phyloP scores from a whole-genome alignment of 2,113 vertebrate species.

The Phyllopteryx taeniolatus region DNA sequence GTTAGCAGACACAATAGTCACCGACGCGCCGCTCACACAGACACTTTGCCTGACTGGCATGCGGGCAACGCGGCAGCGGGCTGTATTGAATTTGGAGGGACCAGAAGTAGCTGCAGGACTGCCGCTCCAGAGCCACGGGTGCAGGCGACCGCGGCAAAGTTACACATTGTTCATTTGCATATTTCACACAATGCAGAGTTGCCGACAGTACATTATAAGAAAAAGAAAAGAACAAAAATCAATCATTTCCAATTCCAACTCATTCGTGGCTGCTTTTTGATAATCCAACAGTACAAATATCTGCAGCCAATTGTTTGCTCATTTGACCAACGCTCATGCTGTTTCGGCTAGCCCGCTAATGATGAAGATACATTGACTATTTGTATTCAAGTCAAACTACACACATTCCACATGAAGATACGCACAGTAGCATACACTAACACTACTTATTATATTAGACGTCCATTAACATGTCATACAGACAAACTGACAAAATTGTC shows the following conservation, averaged over 20 bases:
- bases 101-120: background rate
- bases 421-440: constrained; percentile 64
- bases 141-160: background rate
- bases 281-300: constrained; percentile 29
- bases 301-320: constrained; percentile 6
- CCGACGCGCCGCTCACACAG: background rate
- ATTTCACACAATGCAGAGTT: background rate
- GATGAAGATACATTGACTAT: constrained; percentile 52
- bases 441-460: constrained; percentile 67
- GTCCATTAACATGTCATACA: constrained; percentile 65
- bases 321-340: constrained; percentile 48
- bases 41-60: background rate
- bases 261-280: background rate
- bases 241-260: background rate
- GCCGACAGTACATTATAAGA: background rate
- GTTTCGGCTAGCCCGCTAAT: constrained; percentile 48
- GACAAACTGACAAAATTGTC: constrained; percentile 74
- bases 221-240: background rate
- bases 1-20: background rate
- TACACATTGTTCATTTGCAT: background rate
- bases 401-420: constrained; percentile 61
- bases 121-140: background rate
- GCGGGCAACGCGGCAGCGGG: background rate
- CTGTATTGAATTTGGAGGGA: background rate
- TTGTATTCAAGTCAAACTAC: constrained; percentile 56